Conservation (phyloP, 2,888 invertebrate species). For the Aphrophora alni region DNA sequence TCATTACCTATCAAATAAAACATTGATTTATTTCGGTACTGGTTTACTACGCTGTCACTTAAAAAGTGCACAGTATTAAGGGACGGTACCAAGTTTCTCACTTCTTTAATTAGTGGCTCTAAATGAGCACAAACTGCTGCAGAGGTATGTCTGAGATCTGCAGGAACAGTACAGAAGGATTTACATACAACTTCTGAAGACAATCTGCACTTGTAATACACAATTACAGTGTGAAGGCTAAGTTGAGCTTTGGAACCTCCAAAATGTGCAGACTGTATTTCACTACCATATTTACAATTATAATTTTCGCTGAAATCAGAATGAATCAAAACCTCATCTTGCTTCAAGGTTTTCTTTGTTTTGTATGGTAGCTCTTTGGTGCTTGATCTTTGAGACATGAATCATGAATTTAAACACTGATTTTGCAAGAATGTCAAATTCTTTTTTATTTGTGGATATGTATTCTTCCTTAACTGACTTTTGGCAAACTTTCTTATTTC, state of each 20-base stretch:
- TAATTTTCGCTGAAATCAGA: slow-evolving; percentile 27
- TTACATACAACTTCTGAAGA: slow-evolving; percentile 25
- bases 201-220: slow-evolving; percentile 19
- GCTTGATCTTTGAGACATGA: slow-evolving; percentile 20
- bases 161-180: slow-evolving; percentile 28
- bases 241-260: slow-evolving; percentile 10
- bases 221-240: slow-evolving; percentile 21
- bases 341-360: slow-evolving; percentile 22
- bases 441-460: slow-evolving; percentile 22
- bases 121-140: slow-evolving; percentile 31
- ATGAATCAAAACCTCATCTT: slow-evolving; percentile 25
- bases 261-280: neutral
- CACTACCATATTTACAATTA: neutral
- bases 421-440: slow-evolving; percentile 16
- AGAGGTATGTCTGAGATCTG: slow-evolving; percentile 22
- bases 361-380: slow-evolving; percentile 25
- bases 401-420: slow-evolving; percentile 23
- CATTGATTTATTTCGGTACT: slow-evolving; percentile 24
- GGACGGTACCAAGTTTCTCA: slow-evolving; percentile 21
- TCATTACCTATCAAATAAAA: slow-evolving; percentile 21
- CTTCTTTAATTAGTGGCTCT: slow-evolving; percentile 22
- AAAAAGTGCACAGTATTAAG: slow-evolving; percentile 24
- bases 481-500: slow-evolving; percentile 21
- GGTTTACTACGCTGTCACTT: slow-evolving; percentile 21
- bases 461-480: slow-evolving; percentile 25